Conservation (phyloP, 2,888 invertebrate genomes). For the Calliopum simillimum region DNA sequence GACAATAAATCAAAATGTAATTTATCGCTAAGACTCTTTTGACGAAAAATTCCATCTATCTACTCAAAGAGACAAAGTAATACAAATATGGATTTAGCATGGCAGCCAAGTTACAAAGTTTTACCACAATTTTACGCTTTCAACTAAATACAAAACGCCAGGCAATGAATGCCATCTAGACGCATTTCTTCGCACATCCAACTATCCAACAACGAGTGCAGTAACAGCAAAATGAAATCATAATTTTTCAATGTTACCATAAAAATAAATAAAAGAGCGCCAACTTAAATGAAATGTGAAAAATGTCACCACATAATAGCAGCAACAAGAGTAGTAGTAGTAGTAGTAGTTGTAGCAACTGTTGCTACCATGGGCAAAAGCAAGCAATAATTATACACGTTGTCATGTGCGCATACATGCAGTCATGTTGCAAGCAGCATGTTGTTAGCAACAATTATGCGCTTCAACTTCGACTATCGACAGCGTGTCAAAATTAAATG, state of each 20-base stretch:
- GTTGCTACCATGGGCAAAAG: conserved; percentile 21
- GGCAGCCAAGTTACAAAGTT: conserved; percentile 20
- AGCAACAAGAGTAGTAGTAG: conserved; percentile 22
- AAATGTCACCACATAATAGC: conserved; percentile 18
- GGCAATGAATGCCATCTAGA: conserved; percentile 15
- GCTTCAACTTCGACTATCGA: conserved; percentile 48
- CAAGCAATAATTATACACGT: conserved; percentile 8
- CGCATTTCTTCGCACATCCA: not conserved
- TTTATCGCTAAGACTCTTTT: conserved; percentile 48
- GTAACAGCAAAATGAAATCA: conserved; percentile 21
- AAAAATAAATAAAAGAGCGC: conserved; percentile 18
- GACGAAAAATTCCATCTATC: conserved; percentile 45
- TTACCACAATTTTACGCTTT: conserved; percentile 56
- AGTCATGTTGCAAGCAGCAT: too few species aligned
- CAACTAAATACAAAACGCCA: conserved; percentile 27
- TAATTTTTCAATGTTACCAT: conserved; percentile 29
- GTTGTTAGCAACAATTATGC: not conserved
- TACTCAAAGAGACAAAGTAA: conserved; percentile 20
- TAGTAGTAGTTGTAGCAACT: conserved; percentile 28
- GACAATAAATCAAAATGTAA: conserved; percentile 60
- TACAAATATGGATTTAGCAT: conserved; percentile 17
- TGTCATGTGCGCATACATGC: too few species aligned
- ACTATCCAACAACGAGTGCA: not conserved
- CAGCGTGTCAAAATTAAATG: conserved; percentile 55
- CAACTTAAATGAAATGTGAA: conserved; percentile 35